Percentiles rank a stretch among this genome's conserved stretches.
These are phyloP conservation scores for Calyptomena viridis DNA, from an alignment of 2,113 vertebrate species.

Conservation along the genomic window DNA sequence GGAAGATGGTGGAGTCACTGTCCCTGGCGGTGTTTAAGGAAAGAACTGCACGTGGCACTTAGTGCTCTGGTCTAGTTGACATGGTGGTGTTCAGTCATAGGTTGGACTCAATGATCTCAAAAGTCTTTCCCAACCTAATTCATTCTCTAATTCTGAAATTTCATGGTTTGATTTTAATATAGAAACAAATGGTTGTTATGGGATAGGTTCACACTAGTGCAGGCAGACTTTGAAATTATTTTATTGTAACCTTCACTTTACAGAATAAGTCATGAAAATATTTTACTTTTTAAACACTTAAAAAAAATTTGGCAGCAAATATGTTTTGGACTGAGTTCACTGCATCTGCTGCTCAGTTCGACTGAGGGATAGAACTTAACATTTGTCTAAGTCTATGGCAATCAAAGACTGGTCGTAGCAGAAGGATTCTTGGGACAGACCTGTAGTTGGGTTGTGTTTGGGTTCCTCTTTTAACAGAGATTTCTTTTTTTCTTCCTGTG, in stretches of 20 bases:
- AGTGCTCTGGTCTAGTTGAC: background rate
- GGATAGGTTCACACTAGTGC: background rate
- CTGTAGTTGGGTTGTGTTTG: background rate
- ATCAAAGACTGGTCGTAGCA: background rate
- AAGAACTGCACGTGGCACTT: background rate
- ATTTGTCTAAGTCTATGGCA: background rate
- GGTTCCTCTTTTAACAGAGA: background rate
- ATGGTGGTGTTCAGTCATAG: background rate
- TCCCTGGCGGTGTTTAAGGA: background rate
- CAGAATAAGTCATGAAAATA: background rate
- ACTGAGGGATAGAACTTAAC: fast-evolving
- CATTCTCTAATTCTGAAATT: background rate
- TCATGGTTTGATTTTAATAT: background rate
- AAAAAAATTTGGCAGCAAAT: background rate
- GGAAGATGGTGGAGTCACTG: background rate
- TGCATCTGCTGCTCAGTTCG: background rate
- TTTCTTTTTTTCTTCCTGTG: background rate
- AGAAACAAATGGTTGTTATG: background rate
- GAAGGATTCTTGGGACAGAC: background rate
- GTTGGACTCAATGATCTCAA: background rate
- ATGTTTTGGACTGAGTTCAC: background rate
- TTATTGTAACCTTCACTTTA: background rate
- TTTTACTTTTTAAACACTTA: background rate
- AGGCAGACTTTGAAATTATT: background rate
- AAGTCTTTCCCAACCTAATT: background rate